A percentile compares a stretch with the other conserved stretches of the same genome.
phyloP scores from a whole-genome alignment of 2,113 vertebrate species.

The Rhynchomys soricoides region DNA sequence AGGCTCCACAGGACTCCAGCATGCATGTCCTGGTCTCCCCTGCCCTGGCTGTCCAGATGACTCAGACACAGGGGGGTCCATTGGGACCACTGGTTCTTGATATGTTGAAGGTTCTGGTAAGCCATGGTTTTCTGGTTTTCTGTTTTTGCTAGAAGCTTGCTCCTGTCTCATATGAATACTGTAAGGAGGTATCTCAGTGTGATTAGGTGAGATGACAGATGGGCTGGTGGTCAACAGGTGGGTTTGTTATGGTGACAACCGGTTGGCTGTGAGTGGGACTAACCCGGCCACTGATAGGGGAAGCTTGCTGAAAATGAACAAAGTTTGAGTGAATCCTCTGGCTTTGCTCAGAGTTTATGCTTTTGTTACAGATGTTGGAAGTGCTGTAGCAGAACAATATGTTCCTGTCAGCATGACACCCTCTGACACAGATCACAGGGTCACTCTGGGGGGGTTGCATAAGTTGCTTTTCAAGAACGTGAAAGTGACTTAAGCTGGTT shows the following conservation, averaged over 20 bases:
- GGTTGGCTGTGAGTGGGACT: too few species aligned
- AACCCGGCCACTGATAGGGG: not conserved
- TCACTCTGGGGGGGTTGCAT: too few species aligned
- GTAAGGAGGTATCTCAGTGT: not conserved
- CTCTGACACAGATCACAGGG: not conserved
- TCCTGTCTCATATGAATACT: not conserved
- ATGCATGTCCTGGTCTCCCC: not conserved
- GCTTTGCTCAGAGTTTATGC: not conserved
- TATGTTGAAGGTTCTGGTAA: not conserved
- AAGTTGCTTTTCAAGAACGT: not conserved
- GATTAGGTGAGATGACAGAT: not conserved
- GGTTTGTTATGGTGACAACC: not conserved
- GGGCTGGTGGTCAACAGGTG: not conserved
- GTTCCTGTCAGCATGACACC: not conserved
- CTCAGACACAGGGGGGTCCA: not conserved
- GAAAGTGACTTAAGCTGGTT: not conserved
- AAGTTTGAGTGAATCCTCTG: not conserved
- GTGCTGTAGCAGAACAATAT: not conserved
- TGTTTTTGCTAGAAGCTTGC: not conserved
- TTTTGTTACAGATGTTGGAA: not conserved
- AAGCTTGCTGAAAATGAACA: not conserved
- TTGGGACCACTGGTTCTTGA: not conserved
- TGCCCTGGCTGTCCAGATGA: not conserved
- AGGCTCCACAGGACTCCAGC: not conserved
- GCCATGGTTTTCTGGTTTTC: too few species aligned